Base-by-base conservation (phyloP, 2,113 vertebrate genomes). In the Tautogolabrus adspersus region DNA sequence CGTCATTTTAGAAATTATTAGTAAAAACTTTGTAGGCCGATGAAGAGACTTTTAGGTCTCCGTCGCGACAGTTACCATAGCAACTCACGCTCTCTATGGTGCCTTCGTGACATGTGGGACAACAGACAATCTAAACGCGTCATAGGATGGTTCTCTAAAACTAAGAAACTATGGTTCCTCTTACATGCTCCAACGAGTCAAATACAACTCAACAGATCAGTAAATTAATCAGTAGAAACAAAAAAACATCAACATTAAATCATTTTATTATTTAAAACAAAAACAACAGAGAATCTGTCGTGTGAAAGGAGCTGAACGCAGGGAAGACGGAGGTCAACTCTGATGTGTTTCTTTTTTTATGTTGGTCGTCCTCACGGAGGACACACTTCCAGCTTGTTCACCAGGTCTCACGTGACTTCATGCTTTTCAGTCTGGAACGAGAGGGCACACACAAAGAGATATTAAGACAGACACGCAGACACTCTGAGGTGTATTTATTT, bases 321-420 rank as follows among this genome's bases (percentile, higher is more conserved):
- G 22, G 30, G 37, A 9, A 18, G 11, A 40, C 16, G 6, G 47
- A 19, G 15, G 18, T 19, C 1, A 22, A 2, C 46, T 9, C 23
- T 68, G 34, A 58, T 2, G 66, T n/a, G 40, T 18, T 21, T 3
- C 42, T n/a, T n/a, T 11, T 34, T 44, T 15, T 5, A 6, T 13
- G 10, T 6, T 16, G 42, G 30, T 26, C 10, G 42, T 82, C 87
- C 87, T 89, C 87, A 80, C 58, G 26, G 87, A 88, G 89, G 86
- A 87, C 67, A 77, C 8, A 56, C 44, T 1, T 77, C 37, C 81
- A 59, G 16, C 13, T 12, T 55, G 34, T 21, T 82, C 74, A 88
- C 34, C 74, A 38, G 13, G 0, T 72, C 56, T 82, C 49, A 37
- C 7, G 66, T 0, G 86, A 75, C 5, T 10, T 84, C 26, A 87